Percentiles rank a stretch among this genome's conserved stretches.
phyloP scores from a whole-genome alignment of 2,888 invertebrate species.

The Ichneumoninae sp. region DNA sequence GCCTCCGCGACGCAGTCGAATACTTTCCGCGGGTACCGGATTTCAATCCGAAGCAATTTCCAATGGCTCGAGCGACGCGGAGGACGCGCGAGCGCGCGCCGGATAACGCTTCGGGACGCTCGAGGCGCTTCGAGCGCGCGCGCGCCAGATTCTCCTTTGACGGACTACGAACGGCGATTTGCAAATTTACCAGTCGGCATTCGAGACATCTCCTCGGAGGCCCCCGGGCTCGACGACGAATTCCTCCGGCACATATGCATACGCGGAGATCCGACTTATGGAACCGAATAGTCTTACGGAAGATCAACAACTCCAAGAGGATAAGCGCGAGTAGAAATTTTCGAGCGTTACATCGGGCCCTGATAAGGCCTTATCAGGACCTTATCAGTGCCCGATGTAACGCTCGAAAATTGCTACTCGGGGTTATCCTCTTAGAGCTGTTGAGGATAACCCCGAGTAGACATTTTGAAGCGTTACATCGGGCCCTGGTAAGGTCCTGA shows the following conservation, averaged over 20 bases:
- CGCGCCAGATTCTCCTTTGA: constrained; percentile 71
- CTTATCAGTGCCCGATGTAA: no score
- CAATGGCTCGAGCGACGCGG: constrained; percentile 10
- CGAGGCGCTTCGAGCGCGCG: constrained; percentile 29
- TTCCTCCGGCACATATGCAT: neutral
- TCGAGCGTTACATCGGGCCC: no score
- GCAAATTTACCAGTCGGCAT: constrained; percentile 75
- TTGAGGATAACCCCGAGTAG: no score
- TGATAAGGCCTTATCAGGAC: no score
- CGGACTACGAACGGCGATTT: constrained; percentile 69
- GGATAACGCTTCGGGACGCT: constrained; percentile 3
- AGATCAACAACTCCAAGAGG: constrained; percentile 14
- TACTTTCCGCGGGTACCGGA: constrained; percentile 34
- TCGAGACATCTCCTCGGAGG: constrained; percentile 52
- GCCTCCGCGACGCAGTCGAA: constrained; percentile 19
- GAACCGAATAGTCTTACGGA: constrained; percentile 11
- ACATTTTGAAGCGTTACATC: no score
- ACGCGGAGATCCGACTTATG: neutral
- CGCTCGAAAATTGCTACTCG: no score
- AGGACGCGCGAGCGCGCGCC: constrained; percentile 9
- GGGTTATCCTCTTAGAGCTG: no score
- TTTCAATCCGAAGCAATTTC: constrained; percentile 61
- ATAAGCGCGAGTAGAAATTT: neutral
- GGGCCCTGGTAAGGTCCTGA: no score
- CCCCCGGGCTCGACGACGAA: constrained; percentile 33